A percentile compares a stretch with the other conserved stretches of the same genome.
Conservation (phyloP, 2,888 invertebrate species). For the Mechanitis mazaeus region DNA sequence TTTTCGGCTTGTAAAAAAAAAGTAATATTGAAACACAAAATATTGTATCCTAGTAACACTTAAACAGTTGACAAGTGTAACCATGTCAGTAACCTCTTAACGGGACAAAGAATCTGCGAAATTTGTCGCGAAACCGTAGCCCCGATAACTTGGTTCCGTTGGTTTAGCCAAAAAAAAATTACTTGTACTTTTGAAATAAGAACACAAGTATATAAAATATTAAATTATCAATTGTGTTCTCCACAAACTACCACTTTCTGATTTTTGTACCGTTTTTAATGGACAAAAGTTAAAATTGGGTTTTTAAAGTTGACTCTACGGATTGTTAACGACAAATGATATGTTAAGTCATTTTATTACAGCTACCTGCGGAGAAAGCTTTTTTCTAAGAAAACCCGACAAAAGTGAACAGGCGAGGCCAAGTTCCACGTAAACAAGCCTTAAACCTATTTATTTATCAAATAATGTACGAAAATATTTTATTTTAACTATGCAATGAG, state of each 20-base stretch:
- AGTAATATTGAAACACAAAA: neutral
- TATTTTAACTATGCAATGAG: too few species aligned
- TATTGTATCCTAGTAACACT: neutral
- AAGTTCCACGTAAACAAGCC: neutral
- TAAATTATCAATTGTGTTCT: too few species aligned
- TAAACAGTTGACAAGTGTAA: constrained; percentile 17
- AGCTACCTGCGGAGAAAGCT: constrained; percentile 59
- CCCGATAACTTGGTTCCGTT: constrained; percentile 10
- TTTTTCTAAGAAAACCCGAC: constrained; percentile 55
- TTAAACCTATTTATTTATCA: neutral
- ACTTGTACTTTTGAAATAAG: neutral
- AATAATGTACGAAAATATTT: too few species aligned
- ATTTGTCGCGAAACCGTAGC: constrained; percentile 19
- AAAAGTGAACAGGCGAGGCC: constrained; percentile 23
- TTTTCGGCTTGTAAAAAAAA: neutral
- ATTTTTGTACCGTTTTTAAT: too few species aligned
- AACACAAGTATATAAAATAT: too few species aligned
- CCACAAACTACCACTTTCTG: too few species aligned
- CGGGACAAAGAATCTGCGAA: constrained; percentile 18
- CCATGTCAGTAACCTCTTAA: constrained; percentile 21
- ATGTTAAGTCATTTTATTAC: constrained; percentile 15
- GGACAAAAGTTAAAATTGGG: too few species aligned
- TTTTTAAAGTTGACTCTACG: too few species aligned
- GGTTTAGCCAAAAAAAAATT: constrained; percentile 5
- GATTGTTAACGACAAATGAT: neutral